Evolutionary conservation across 2,888 invertebrate genomes (phyloP).

Genomic region (Galerucella nymphaeae): DNA sequence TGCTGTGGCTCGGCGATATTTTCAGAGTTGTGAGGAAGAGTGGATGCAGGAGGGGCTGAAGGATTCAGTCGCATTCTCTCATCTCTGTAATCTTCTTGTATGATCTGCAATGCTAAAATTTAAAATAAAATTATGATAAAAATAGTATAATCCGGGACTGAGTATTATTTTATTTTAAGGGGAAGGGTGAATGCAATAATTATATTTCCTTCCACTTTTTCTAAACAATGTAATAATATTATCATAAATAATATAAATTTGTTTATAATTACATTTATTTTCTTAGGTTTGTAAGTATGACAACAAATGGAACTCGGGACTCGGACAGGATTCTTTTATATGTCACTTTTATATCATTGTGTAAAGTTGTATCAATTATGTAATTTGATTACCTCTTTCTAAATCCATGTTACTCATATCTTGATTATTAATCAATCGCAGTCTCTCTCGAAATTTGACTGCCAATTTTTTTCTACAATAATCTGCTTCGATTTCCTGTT

Average conservation of each 20-base stretch:
- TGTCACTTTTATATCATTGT: too few relatives aligned
- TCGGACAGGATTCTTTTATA: too few relatives aligned
- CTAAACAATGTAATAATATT: too few relatives aligned
- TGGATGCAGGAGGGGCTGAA: conserved; percentile 8
- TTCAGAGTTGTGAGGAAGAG: conserved; percentile 24
- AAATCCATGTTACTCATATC: conserved; percentile 88
- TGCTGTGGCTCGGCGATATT: conserved; percentile 33
- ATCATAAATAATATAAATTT: too few relatives aligned
- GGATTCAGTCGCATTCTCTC: conserved; percentile 55
- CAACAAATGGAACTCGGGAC: too few relatives aligned
- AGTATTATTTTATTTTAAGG: too few relatives aligned
- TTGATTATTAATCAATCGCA: conserved; percentile 84
- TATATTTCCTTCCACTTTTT: too few relatives aligned
- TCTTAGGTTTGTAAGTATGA: too few relatives aligned
- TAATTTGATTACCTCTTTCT: conserved; percentile 71
- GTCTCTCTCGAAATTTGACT: conserved; percentile 82
- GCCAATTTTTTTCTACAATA: conserved; percentile 87
- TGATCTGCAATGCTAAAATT: conserved; percentile 73
- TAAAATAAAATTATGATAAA: conserved; percentile 3
- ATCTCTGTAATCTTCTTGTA: conserved; percentile 73
- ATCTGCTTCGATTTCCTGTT: conserved; percentile 95
- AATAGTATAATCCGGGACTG: too few relatives aligned
- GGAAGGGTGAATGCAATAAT: too few relatives aligned
- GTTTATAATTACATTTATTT: too few relatives aligned
- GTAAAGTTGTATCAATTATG: too few relatives aligned